Evolutionary conservation across 2,888 invertebrate genomes (phyloP).

Genomic region (Drosophila diplacantha): DNA sequence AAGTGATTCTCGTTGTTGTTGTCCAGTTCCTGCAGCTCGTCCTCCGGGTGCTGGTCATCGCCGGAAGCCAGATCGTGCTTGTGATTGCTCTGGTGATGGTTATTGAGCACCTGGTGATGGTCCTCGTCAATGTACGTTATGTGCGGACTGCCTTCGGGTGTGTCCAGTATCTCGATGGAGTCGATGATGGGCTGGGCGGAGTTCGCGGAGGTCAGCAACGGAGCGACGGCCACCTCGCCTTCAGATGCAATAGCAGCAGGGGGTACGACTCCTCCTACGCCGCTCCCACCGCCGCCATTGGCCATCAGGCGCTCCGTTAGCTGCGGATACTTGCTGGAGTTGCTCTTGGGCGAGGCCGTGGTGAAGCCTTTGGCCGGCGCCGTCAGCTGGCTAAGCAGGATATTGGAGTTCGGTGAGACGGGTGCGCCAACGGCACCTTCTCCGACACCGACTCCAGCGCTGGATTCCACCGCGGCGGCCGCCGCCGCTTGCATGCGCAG

Average conservation of each 20-base stretch:
- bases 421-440: slow-evolving; percentile 44
- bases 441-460: not conserved
- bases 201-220: slow-evolving; percentile 14
- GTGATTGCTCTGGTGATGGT: slow-evolving; percentile 53
- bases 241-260: not conserved
- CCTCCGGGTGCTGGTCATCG: slow-evolving; percentile 4
- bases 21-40: slow-evolving; percentile 35
- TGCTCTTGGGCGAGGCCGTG: slow-evolving; percentile 34
- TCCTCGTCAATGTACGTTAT: slow-evolving; percentile 52
- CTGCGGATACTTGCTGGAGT: slow-evolving; percentile 68
- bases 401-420: slow-evolving; percentile 51
- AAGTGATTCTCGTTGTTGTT: slow-evolving; percentile 59
- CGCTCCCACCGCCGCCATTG: slow-evolving; percentile 37
- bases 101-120: slow-evolving; percentile 38
- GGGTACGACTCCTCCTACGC: not conserved
- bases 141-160: slow-evolving; percentile 74
- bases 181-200: slow-evolving; percentile 59
- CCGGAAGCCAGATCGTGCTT: not conserved
- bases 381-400: slow-evolving; percentile 63
- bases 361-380: slow-evolving; percentile 58
- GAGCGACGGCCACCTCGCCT: not conserved
- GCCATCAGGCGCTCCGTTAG: slow-evolving; percentile 71
- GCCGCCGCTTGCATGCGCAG: slow-evolving; percentile 33
- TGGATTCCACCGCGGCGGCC: slow-evolving; percentile 8
- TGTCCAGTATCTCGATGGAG: slow-evolving; percentile 75